Evolutionary conservation across 2,888 invertebrate species (phyloP).

Genomic region (Aporophyla lueneburgensis): DNA sequence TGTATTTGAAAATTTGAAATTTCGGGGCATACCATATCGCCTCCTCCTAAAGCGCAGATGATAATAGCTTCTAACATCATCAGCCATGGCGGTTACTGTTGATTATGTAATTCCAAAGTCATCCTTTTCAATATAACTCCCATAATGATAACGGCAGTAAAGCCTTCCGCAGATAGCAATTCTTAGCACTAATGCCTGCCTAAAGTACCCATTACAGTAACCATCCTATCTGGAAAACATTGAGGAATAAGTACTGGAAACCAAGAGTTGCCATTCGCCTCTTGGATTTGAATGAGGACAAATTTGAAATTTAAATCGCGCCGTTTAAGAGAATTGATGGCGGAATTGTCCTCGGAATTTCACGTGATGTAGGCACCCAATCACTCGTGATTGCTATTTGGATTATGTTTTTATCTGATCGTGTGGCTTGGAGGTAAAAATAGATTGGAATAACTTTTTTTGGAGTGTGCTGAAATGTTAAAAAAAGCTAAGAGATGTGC

Average conservation of each 20-base stretch:
- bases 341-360: constrained; percentile 46
- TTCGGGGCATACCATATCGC: too few species aligned
- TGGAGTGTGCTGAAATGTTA: too few species aligned
- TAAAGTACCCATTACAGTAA: constrained; percentile 54
- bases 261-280: constrained; percentile 69
- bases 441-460: background rate
- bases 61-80: background rate
- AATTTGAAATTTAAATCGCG: constrained; percentile 78
- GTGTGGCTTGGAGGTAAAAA: constrained; percentile 11
- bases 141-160: constrained; percentile 7
- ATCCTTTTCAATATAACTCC: constrained; percentile 7
- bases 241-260: constrained; percentile 44
- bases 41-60: too few species aligned
- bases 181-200: constrained; percentile 33
- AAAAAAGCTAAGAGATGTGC: too few species aligned
- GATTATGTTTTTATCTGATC: constrained; percentile 56
- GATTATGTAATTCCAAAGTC: background rate
- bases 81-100: background rate
- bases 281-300: constrained; percentile 75
- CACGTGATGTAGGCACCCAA: constrained; percentile 60
- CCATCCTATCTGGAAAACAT: constrained; percentile 56
- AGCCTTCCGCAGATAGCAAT: constrained; percentile 23
- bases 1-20: too few species aligned
- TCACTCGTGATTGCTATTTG: constrained; percentile 55
- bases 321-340: constrained; percentile 64